Base-by-base conservation (phyloP, 2,797 vertebrate genomes). In the Antennarius maculatus region DNA sequence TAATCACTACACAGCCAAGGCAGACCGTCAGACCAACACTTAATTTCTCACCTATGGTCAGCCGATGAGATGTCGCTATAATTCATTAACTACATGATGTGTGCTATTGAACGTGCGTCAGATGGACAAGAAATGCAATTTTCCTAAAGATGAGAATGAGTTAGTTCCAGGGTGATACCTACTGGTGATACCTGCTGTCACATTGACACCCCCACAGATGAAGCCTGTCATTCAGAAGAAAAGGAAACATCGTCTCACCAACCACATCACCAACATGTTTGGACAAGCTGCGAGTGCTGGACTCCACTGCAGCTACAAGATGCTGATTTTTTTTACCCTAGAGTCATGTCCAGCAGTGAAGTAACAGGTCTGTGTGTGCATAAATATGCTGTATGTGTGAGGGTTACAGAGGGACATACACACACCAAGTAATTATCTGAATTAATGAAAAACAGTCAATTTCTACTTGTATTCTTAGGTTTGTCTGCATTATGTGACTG, bases 61-160 rank as follows among this genome's bases (percentile, higher is more conserved):
- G 60, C 77, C 54, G 17, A 78, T 54, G 53, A 85, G 79, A 81
- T 48, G n/a, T 73, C 67, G 62, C 65, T 66, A 50, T 86, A 80
- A 90, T 90, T 89, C 82, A 70, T 76, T 86, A 88, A 86, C 78
- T 56, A 74, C 66, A 60, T 57, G 70, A 82, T 72, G 66, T 74
- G 80, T 79, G 56, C 61, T 72, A 70, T 72, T 81, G 78, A 73
- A 66, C 61, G 60, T 63, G 75, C 69, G 82, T 74, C 69, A 81
- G 80, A 68, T 71, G 63, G 85, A 77, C 42, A 46, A 77, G 72
- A 71, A 81, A 85, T 77, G 69, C 47, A 65, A 85, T 84, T 87
- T 80, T 68, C 68, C 81, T 80, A 83, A 82, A 89, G 85, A 86
- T 76, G 45, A 69, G 83, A 90, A 90, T 87, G 83, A 88, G 92